Evolutionary conservation across 2,797 vertebrate species (phyloP), one percentile per base, ranked within the genome.

Genomic region (Hippoglossus hippoglossus): DNA sequence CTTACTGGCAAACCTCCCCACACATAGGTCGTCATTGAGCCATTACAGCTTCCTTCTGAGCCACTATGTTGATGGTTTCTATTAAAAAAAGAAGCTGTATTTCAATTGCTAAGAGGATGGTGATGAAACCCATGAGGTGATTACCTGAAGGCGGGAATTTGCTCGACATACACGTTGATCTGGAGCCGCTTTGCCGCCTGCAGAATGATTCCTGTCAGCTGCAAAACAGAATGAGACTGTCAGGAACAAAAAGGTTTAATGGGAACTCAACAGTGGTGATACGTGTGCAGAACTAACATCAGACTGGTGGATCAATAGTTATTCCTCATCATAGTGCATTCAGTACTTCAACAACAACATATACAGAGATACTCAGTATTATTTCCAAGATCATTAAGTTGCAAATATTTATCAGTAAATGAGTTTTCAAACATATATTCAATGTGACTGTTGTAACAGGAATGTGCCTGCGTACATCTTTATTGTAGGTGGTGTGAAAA

Each of bases 201-300:
- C 47, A 99, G 77, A 63, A 99, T 67, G 1, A 96, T 51, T 66
- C 98, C 98, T 2, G 97, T 99, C 39, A 98, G 89, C 98, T 98
- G 91, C 44, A 72, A 83, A 79, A 73, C 64, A 81, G 31, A 73
- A 63, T 1, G 24, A 3, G 19, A 4, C 47, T 25, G 21, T 64
- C 5, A 65, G 19, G 12, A 66, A 46, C 0, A 18, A 16, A 31
- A 39, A 39, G 36, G 36, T 39, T 13, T 39, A 12, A 39, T 39
- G 44, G 44, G 44, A 49, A n/a, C 16, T 19, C 46, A 18, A 47
- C 46, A 47, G 16, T 18, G 46, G 5, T 19, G 36, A 15, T 5
- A 4, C 16, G 39, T 41, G 39, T 41, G 39, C 46, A 47, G 46
- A 47, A 47, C 41, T 44, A 13, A 57, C 16, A 3, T 22, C 7